Evolutionary conservation across 2,888 invertebrate species (phyloP), one percentile per base, ranked within the genome.

Genomic region (Lithophane socia): DNA sequence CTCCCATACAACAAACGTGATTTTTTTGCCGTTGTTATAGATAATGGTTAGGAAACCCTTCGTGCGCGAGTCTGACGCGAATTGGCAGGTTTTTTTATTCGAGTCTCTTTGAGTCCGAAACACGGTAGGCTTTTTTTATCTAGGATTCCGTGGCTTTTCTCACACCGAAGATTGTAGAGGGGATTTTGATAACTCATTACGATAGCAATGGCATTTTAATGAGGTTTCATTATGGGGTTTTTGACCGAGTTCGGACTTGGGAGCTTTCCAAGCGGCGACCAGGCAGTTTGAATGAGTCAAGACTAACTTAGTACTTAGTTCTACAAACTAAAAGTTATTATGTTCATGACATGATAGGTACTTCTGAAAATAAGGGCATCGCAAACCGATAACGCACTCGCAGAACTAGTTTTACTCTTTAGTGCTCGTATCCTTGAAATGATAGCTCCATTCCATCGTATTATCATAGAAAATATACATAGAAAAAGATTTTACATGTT

Each of bases 171-270:
- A 52, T 18, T 67, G 37, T 42, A 42, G 21, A 58, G 58, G 0
- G 24, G 42, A 1, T 56, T 75, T 7, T 29, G 42, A 67, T 54
- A 21, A 12, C 18, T 18, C 21, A 24, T 21, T 52, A 66, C 24
- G 42, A 78, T 42, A 42, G 13, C 69, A 63, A 79, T 42, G 37
- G 79, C 42, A 78, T 68, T 77, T 29, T 29, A 66, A 52, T 77
- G 29, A 21, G 12, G 60, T 47, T 21, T 13, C 13, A 61, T 12
- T 67, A 63, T 2, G 56, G 13, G 54, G 72, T 16, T 73, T 80
- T 49, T 78, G 61, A 73, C 47, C 8, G 16, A 44, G 54, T 61
- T 79, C 10, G 5, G 13, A n/a, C 13, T 77, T 77, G 63, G 63
- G 5, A 49, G 56, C 47, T 71, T 56, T 64, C 73, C 63, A 77